Base-by-base conservation (phyloP, 2,888 invertebrate genomes). In the Candidula unifasciata region DNA sequence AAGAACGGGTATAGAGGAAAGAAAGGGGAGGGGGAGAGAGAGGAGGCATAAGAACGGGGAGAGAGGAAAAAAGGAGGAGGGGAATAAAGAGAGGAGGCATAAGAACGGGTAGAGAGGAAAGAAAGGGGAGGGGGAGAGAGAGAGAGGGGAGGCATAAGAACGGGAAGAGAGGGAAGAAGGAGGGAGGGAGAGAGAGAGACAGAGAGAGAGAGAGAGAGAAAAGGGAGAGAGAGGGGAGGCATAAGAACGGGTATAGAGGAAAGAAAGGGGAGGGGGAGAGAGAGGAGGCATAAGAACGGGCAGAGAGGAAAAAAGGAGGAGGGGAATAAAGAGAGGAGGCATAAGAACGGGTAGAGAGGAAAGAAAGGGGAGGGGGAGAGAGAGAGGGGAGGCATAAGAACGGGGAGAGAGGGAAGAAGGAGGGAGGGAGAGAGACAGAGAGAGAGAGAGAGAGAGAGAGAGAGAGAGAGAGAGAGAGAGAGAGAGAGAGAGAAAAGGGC, bases 111-210 rank as follows among this genome's bases (percentile, higher is more conserved):
- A 44, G 18, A 78, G 60, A 57, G 33, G 30, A 24, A 78, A 16
- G 57, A 24, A 21, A 16, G 27, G 3, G 57, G 5, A 30, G n/a
- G 60, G 57, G 57, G 30, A 60, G 68, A 30, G 27, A 35, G 54
- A 6, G 79, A 74, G 74, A 54, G 35, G 33, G 80, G 80, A 52
- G 57, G n/a, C 27, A 30, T 24, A 60, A 52, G 24, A 1, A 18
- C 30, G 27, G 33, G n/a, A 52, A 64, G 80, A 44, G 30, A 57
- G 60, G 35, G 30, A 33, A 60, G 35, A 37, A 52, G 78, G 83
- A 57, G 24, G 10, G 24, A 77, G 66, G 33, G n/a, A 57, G 8
- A 35, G 78, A 52, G 57, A 66, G 37, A 52, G 68, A 54, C 5
- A 54, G 64, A 24, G n/a, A 30, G 33, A 68, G 37, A 33, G 68